Evolutionary conservation across 1,140 invertebrate genomes (phyloP).

Genomic region (Drosophila truncata): DNA sequence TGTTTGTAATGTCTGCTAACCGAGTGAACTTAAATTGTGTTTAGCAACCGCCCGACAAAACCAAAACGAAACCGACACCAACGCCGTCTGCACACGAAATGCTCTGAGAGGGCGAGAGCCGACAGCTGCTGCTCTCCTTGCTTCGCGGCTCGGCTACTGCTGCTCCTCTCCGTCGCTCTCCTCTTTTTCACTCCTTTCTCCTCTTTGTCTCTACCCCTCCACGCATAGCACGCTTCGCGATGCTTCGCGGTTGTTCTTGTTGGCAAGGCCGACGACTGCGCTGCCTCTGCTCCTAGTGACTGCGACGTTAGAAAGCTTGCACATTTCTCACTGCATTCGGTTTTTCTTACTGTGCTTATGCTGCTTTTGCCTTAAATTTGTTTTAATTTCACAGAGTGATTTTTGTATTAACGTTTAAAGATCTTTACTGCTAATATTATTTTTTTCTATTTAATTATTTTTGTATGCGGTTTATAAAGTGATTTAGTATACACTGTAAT

Average conservation of each 20-base stretch:
- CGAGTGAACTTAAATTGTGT: slow-evolving; percentile 80
- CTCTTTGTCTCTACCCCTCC: slow-evolving; percentile 11
- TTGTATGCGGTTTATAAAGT: too few species aligned
- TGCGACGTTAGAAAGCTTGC: slow-evolving; percentile 67
- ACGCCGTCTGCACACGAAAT: slow-evolving; percentile 45
- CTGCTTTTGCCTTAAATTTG: slow-evolving; percentile 1
- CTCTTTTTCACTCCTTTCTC: slow-evolving; percentile 13
- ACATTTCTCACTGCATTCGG: slow-evolving; percentile 35
- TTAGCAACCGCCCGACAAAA: slow-evolving; percentile 57
- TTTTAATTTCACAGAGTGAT: neutral
- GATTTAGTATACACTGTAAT: too few species aligned
- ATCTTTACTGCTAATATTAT: neutral
- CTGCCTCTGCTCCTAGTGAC: slow-evolving; percentile 38
- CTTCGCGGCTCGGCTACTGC: slow-evolving; percentile 16
- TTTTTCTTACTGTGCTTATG: slow-evolving; percentile 1
- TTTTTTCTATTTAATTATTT: neutral
- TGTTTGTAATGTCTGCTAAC: slow-evolving; percentile 64
- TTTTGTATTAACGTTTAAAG: neutral
- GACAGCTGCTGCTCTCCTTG: slow-evolving; percentile 22
- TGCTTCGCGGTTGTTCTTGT: slow-evolving; percentile 68
- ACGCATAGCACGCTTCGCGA: slow-evolving; percentile 41
- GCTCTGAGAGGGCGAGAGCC: slow-evolving; percentile 32
- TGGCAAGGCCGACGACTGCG: slow-evolving; percentile 51
- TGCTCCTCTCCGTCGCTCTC: slow-evolving; percentile 8
- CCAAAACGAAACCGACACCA: slow-evolving; percentile 49